Evolutionary conservation across 2,797 vertebrate species (phyloP), one percentile per base, ranked within the genome.

Genomic region (Alcedo atthis): DNA sequence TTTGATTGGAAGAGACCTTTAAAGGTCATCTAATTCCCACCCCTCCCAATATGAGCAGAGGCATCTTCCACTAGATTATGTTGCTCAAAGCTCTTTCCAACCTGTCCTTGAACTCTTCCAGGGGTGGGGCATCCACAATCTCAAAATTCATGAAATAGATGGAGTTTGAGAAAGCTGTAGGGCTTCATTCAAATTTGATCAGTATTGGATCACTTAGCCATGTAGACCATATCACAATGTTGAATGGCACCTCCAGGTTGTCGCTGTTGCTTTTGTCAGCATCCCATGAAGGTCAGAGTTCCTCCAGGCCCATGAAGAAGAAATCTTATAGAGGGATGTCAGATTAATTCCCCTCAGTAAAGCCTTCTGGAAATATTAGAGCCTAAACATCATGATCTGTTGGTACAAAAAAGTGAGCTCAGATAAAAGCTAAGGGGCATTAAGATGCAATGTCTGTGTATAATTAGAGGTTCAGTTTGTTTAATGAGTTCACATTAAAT

Each of bases 211-310:
- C 33, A 43, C 42, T 81, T 59, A 42, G 32, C 45, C 9, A 21
- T 3, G 8, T 59, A 43, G 0, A 0, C 5, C 20, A 24, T 40
- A 6, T 28, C 19, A 25, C 6, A 25, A 12, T 12, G 22, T 59
- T 30, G 33, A 54, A 49, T 43, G 30, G 28, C 49, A 30, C 17
- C 5, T 70, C 30, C n/a, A 61, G 51, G 46, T 49, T 64, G 58
- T 35, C 16, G 10, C 12, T 15, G 11, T 15, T 49, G 18, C 28
- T 20, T 19, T 75, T 81, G 30, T 6, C 43, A 85, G 13, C 12
- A 32, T 22, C 17, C 17, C 3, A 6, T 51, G 40, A 33, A 59
- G 45, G 40, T 42, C 70, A 77, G 2, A 1, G 0, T 13, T 67
- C 32, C 32, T 54, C 26, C 20, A 70, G 8, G 6, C 19, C 6